Percentiles rank a stretch among this genome's conserved stretches.
These are phyloP conservation scores for Lithobates sylvaticus DNA, from an alignment of 2,797 vertebrate genomes.

Conservation along the genomic window DNA sequence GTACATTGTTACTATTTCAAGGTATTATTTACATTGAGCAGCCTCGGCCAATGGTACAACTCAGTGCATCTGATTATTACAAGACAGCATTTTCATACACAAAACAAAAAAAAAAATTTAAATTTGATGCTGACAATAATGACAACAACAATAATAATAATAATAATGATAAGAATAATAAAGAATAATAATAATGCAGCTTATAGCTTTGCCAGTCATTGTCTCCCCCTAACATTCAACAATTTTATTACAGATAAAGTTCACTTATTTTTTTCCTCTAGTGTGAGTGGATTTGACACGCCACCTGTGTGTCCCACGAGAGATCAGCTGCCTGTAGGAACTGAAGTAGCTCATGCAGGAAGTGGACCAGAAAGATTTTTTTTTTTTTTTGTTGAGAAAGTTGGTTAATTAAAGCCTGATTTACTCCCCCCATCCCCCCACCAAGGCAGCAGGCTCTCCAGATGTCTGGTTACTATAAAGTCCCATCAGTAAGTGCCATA, in stretches of 20 bases:
- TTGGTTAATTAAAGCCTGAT: slow-evolving; percentile 48
- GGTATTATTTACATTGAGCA: slow-evolving; percentile 10
- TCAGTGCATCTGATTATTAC: neutral
- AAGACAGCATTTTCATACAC: neutral
- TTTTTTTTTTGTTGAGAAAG: slow-evolving; percentile 55
- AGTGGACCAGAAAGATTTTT: slow-evolving; percentile 58
- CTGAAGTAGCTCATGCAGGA: slow-evolving; percentile 61
- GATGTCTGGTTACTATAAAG: neutral
- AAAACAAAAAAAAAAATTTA: too few species aligned
- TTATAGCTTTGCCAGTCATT: too few species aligned
- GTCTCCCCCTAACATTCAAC: too few species aligned
- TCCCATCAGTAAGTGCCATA: neutral
- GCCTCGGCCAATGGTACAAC: neutral
- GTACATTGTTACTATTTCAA: slow-evolving; percentile 5
- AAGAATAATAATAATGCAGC: too few species aligned
- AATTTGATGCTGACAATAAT: neutral
- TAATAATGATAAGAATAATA: too few species aligned
- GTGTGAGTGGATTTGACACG: slow-evolving; percentile 64
- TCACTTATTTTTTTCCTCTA: neutral
- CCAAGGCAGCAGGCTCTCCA: neutral
- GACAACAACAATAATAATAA: neutral
- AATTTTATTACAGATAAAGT: neutral
- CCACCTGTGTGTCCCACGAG: slow-evolving; percentile 66
- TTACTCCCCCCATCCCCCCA: neutral
- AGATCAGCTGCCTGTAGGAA: slow-evolving; percentile 58